Evolutionary conservation across 2,113 vertebrate genomes (phyloP), one percentile per base, ranked within the genome.

Genomic region (Lamprotornis superbus): DNA sequence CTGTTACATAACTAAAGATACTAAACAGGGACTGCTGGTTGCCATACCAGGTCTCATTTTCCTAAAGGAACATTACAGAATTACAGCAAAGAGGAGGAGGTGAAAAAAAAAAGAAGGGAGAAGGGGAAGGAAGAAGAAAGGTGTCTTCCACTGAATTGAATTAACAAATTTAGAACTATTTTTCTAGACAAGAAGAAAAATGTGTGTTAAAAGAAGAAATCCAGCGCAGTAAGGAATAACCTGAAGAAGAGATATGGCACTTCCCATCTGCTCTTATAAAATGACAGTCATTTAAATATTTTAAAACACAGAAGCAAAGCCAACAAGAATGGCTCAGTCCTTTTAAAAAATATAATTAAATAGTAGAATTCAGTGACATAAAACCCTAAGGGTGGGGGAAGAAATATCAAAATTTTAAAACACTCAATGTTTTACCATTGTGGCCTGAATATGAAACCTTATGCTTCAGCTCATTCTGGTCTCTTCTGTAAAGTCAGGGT

Each of bases 21-120:
- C 64, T 74, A 57, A 93, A 74, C 15, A 59, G 50, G 31, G 67
- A 56, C 18, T 63, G 44, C 57, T 83, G 15, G 30, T 33, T 94
- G 57, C 31, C 31, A 74, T 25, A 84, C 3, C 0, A 1, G 0
- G 22, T 40, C 75, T 79, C 0, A 0, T 44, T 74, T 77, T 68
- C 65, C 39, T 69, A 68, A 67, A 91, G 42, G 30, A 89, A 35
- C 65, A 77, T 60, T 49, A 33, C 0, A 1, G 46, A 73, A 79
- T 42, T 74, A 61, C 39, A 75, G 42, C 23, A 50, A 74, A 28
- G 28, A 80, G 37, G 8, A 47, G 33, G 27, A 49, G 33, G 24
- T 20, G 22, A 68, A 89, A 93, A 52, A 84, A 83, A 63, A 77
- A 1, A 35, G 27, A 69, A 81, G 35, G 12, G 11, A 47, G 31